These are phyloP conservation scores for Aselliscus stoliczkanus DNA, from an alignment of 2,797 vertebrate genomes.

Conservation along the genomic window DNA sequence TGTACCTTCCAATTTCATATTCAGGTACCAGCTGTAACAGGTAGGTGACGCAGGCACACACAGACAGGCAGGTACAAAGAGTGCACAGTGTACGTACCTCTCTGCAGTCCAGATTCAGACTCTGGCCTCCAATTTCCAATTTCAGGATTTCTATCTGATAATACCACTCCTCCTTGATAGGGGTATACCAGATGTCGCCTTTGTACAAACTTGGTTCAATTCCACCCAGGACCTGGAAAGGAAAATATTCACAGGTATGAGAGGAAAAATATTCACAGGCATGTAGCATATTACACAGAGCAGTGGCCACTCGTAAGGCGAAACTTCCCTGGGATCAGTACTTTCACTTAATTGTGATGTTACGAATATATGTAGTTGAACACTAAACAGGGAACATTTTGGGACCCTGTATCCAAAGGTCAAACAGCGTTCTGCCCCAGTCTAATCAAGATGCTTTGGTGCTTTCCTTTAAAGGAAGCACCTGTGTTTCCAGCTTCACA, in stretches of 20 bases:
- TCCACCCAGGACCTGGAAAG: slow-evolving; percentile 92
- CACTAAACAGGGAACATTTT: neutral
- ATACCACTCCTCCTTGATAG: slow-evolving; percentile 95
- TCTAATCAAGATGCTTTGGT: neutral
- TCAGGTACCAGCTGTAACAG: neutral
- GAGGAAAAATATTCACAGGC: neutral
- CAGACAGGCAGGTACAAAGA: neutral
- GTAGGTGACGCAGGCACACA: neutral
- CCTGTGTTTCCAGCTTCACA: neutral
- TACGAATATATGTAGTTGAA: neutral
- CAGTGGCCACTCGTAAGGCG: rapidly evolving
- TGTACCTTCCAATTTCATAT: neutral
- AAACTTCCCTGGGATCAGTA: no score
- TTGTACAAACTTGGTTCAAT: slow-evolving; percentile 88
- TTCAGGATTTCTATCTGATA: slow-evolving; percentile 98
- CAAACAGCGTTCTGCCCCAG: neutral
- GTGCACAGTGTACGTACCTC: slow-evolving; percentile 85
- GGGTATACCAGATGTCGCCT: slow-evolving; percentile 96
- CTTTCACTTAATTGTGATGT: neutral
- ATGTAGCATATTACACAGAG: neutral
- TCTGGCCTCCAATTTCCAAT: slow-evolving; percentile 92
- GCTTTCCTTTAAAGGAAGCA: neutral
- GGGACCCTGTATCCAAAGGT: neutral
- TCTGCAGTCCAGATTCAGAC: slow-evolving; percentile 92
- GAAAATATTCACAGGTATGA: neutral